Evolutionary conservation across 1,140 invertebrate species (phyloP), one percentile per base, ranked within the genome.

Genomic region (Drosophila mayri): DNA sequence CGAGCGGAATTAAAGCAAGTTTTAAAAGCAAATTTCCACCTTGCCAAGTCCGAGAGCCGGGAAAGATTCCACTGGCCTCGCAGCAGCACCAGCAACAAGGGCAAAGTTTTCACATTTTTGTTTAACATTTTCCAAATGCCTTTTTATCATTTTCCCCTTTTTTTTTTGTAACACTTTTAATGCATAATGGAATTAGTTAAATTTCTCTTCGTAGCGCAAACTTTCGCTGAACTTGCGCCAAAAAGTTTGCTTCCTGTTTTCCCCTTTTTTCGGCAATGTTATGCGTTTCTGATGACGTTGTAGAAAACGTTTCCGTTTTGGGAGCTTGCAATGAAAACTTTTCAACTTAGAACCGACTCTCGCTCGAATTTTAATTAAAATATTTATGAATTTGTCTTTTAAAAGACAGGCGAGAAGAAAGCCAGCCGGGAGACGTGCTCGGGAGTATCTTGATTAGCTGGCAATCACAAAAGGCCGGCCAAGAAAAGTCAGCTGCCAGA

Each of bases 111-210:
- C 82, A 65, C 81, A 84, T 84, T 84, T 85, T 84, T 85, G 81
- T 81, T 85, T 81, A 84, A 84, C 77, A 84, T 84, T 81, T 86
- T 73, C 55, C 20, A 66, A 84, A 80, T 84, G 63, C 47, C 46
- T 50, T 74, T 67, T 55, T 44, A 18, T 78, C 12, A 54, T 54
- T 18, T 62, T 32, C 64, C 8, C n/a, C n/a, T 16, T 9, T 22
- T 61, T 30, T 43, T 55, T 61, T 65, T 30, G 47, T 46, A 46
- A 70, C 63, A 70, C 68, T 63, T 72, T 73, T 76, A 55, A 81
- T 81, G 82, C 81, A 85, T 85, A 84, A 84, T 84, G 73, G 81
- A 81, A 84, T 84, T 84, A 84, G 81, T 84, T 85, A 77, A 84
- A 84, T 84, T 84, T 85, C 81, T 70, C 66, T 77, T 86, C 72